Base-by-base conservation (phyloP, 2,113 vertebrate species). In the Callopanchax toddi region DNA sequence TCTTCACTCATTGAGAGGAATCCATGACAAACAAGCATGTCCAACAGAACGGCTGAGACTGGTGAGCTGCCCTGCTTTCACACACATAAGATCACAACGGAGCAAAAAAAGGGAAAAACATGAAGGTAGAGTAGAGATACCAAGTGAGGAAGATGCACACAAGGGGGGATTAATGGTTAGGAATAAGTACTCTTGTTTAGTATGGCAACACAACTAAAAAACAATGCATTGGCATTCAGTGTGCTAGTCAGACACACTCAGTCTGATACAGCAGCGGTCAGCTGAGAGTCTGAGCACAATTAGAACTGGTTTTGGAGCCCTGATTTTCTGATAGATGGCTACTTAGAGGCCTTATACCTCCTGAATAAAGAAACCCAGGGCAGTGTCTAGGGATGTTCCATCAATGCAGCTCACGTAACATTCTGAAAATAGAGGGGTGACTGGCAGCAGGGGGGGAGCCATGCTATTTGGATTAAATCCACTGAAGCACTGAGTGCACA, bases 271-370 rank as follows among this genome's bases (percentile, higher is more conserved):
- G 74, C 78, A 72, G 73, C 57, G 62, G 79, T 45, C 81, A 83
- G 77, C 44, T 65, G 83, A 81, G 87, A 87, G 61, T 67, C 59
- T 72, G 64, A 76, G 71, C 39, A 67, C 77, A 90, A 90, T 90
- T 88, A 88, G 73, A 87, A 72, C 60, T 77, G 69, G 83, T 86
- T 87, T 84, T 85, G 74, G 81, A 79, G 81, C 49, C 68, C 71
- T 83, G 83, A 77, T 87, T 84, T 84, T 84, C 78, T 86, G 87
- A 90, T 86, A 77, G 89, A 86, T 78, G 87, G 78, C 68, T 87
- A 80, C 82, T 86, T 87, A 87, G 71, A 82, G 68, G 57, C 48
- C 67, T 42, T 80, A 73, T 83, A 79, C 61, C 76, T 64, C 54
- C 72, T 82, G 89, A 86, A 86, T 87, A 84, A 37, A 86, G 74